Percentiles rank a stretch among this genome's conserved stretches.
phyloP scores from a whole-genome alignment of 1,140 invertebrate genomes.

The Periplaneta americana region DNA sequence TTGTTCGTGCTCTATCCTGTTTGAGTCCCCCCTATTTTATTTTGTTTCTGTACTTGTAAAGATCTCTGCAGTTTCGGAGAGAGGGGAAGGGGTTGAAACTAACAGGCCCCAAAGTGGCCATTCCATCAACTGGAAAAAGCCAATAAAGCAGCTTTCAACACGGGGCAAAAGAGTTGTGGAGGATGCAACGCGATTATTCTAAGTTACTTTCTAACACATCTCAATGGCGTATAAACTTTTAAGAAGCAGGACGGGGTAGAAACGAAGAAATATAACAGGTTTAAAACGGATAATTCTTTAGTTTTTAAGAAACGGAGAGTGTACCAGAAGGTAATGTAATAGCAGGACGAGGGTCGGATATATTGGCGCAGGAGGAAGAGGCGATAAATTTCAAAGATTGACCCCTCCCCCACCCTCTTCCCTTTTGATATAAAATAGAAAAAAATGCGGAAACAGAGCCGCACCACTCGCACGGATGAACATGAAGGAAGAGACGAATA shows the following conservation, averaged over 20 bases:
- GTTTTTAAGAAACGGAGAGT: background rate
- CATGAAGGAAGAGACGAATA: background rate
- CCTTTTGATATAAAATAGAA: no score
- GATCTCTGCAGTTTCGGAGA: background rate
- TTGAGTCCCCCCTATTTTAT: background rate
- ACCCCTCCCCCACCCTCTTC: no score
- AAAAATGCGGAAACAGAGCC: slow-evolving; percentile 3
- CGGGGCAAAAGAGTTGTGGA: background rate
- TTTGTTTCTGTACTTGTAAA: background rate
- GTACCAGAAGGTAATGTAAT: background rate
- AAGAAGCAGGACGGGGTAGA: background rate
- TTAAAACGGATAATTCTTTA: background rate
- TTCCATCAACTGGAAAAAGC: background rate
- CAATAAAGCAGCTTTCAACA: background rate
- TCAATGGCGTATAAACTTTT: background rate
- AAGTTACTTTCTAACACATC: background rate
- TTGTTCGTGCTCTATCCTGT: background rate
- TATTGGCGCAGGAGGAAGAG: background rate
- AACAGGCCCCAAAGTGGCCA: background rate
- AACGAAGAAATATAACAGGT: background rate
- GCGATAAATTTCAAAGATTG: slow-evolving; percentile 1
- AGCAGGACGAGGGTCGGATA: background rate
- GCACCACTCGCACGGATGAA: background rate
- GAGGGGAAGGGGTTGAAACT: background rate
- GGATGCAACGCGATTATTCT: background rate